Evolutionary conservation across 2,888 invertebrate genomes (phyloP).

Genomic region (Hydropsyche betteni): DNA sequence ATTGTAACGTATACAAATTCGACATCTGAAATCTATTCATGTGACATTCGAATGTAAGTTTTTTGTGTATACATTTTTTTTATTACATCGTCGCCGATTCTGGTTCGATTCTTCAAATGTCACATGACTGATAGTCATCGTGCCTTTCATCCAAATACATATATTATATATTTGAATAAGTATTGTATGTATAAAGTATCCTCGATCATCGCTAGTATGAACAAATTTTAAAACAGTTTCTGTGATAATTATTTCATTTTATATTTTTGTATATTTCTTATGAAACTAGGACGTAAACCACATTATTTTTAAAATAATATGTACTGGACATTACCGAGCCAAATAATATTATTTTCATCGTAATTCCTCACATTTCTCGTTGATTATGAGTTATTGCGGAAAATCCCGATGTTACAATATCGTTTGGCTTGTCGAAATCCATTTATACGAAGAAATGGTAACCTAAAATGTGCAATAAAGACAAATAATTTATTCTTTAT

Average conservation of each 20-base stretch:
- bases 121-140: constrained; percentile 22
- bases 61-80: not conserved
- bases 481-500: no score
- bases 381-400: no score
- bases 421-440: no score
- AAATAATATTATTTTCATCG: no score
- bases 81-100: constrained; percentile 3
- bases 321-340: no score
- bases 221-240: constrained; percentile 31
- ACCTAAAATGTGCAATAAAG: no score
- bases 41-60: not conserved
- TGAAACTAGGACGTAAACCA: no score
- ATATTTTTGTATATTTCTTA: constrained; percentile 38
- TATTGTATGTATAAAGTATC: constrained; percentile 11
- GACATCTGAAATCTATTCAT: not conserved
- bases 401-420: no score
- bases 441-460: no score
- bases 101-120: constrained; percentile 10
- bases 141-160: constrained; percentile 27
- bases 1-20: no score
- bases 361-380: no score
- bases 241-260: constrained; percentile 38
- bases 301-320: no score
- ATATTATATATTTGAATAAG: constrained; percentile 1
- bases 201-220: constrained; percentile 16